A percentile compares a stretch with the other conserved stretches of the same genome.
phyloP scores from a whole-genome alignment of 2,888 invertebrate genomes.

The Drosophila melanosoma region DNA sequence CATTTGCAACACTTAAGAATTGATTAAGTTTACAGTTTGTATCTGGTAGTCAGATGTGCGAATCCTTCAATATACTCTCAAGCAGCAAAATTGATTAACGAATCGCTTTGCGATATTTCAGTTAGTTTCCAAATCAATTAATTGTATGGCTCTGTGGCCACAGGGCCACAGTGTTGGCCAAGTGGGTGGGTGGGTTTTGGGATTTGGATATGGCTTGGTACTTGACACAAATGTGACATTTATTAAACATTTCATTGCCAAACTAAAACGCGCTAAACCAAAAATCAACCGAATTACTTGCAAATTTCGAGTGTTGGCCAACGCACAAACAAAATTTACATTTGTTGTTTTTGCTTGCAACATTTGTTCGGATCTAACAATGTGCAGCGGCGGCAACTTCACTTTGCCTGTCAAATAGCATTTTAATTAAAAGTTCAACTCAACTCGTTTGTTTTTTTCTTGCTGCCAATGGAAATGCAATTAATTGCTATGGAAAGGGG shows the following conservation, averaged over 20 bases:
- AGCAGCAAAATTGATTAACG: constrained; percentile 27
- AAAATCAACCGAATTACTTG: constrained; percentile 26
- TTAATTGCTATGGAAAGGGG: constrained; percentile 25
- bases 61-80: not conserved
- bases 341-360: not conserved
- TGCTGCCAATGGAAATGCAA: constrained; percentile 33
- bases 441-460: not conserved
- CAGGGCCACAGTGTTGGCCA: not conserved
- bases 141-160: constrained; percentile 15
- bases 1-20: constrained; percentile 23
- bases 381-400: constrained; percentile 2
- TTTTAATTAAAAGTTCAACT: constrained; percentile 63
- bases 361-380: not conserved
- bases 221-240: constrained; percentile 50
- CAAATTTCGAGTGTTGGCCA: constrained; percentile 20
- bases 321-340: not conserved
- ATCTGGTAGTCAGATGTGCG: constrained; percentile 6
- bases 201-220: not conserved
- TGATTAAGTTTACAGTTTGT: constrained; percentile 40
- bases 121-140: constrained; percentile 43
- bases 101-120: constrained; percentile 18
- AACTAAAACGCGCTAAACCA: not conserved
- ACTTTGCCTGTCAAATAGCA: constrained; percentile 34
- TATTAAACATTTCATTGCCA: constrained; percentile 53
- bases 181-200: too few species aligned